phyloP scores from a whole-genome alignment of 2,888 invertebrate species.

The Epistrophella euchroma region DNA sequence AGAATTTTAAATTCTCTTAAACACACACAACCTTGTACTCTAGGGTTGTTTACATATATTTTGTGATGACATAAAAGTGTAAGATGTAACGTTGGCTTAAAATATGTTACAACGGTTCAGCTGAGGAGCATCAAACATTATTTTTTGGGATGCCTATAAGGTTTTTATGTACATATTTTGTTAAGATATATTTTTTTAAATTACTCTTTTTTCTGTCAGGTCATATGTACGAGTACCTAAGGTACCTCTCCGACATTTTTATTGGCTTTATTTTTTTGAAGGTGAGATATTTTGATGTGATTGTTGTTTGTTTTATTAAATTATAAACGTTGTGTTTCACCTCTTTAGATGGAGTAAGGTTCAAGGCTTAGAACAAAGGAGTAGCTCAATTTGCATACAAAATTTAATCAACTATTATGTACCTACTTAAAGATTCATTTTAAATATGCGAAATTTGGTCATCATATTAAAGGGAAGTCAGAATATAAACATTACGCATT shows the following conservation, averaged over 20 bases:
- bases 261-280: no score
- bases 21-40: slow-evolving; percentile 53
- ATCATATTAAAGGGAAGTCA: no score
- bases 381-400: neutral
- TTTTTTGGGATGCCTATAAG: neutral
- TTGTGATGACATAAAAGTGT: neutral
- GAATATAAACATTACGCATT: no score
- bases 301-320: neutral
- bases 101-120: neutral
- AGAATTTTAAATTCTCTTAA: slow-evolving; percentile 70
- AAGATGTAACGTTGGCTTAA: slow-evolving; percentile 1
- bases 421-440: no score
- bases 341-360: neutral
- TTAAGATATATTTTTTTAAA: neutral
- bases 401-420: neutral
- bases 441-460: no score
- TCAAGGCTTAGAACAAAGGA: neutral
- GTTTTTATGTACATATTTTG: neutral
- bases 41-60: slow-evolving; percentile 28
- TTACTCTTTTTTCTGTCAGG: neutral
- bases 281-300: neutral
- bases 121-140: neutral
- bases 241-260: no score
- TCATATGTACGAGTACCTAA: no score
- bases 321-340: neutral